A percentile compares a stretch with the other conserved stretches of the same genome.
These are phyloP conservation scores for Acromyrmex heyeri DNA, from an alignment of 1,140 invertebrate genomes.

Conservation along the genomic window DNA sequence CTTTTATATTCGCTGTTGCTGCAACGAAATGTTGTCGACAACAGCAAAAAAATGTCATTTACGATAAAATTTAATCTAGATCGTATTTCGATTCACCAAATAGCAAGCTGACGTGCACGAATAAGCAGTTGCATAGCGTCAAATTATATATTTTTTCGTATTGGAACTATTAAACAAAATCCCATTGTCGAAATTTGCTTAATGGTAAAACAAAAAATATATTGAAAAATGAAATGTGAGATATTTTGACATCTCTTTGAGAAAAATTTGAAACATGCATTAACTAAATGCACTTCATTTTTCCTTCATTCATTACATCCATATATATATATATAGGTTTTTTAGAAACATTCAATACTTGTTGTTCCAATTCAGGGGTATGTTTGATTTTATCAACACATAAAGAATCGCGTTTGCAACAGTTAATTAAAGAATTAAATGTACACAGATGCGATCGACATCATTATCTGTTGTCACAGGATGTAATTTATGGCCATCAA, in stretches of 20 bases:
- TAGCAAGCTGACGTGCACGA: neutral
- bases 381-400: neutral
- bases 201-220: neutral
- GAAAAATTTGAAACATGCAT: neutral
- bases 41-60: conserved; percentile 47
- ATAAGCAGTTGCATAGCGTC: neutral
- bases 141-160: conserved; percentile 4
- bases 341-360: neutral
- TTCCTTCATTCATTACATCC: neutral
- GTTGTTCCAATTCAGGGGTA: neutral
- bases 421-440: conserved; percentile 19
- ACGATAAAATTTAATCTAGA: conserved; percentile 44
- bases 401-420: neutral
- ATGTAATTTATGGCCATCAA: neutral
- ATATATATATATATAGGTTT: neutral
- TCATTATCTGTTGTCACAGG: neutral
- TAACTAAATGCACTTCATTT: neutral
- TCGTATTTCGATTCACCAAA: conserved; percentile 17
- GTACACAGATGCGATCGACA: neutral
- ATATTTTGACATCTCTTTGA: neutral
- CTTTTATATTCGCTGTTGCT: neutral
- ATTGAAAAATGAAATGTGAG: neutral
- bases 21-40: conserved; percentile 16
- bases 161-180: conserved; percentile 16
- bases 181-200: neutral